A percentile compares a stretch with the other conserved stretches of the same genome.
Conservation (phyloP, 2,113 vertebrate genomes). For the Deroptyus accipitrinus region DNA sequence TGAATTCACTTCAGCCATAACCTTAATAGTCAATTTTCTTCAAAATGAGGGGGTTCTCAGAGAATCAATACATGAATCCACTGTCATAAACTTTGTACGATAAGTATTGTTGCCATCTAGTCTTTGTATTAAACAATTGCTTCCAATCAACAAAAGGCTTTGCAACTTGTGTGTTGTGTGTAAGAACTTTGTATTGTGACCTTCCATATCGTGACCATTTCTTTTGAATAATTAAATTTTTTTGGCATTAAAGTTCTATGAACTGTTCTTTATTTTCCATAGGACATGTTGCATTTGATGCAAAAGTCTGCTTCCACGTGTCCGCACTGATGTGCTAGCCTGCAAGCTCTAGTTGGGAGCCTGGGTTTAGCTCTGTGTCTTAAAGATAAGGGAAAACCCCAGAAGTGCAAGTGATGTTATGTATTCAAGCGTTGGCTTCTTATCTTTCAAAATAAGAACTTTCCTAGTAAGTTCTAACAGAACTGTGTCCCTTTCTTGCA, state of each 20-base stretch:
- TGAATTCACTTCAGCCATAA: neutral
- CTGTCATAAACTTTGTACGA: constrained; percentile 20
- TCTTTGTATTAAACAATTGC: constrained; percentile 41
- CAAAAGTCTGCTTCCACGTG: neutral
- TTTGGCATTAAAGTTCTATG: constrained; percentile 57
- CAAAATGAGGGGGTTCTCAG: constrained; percentile 21
- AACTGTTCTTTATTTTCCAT: constrained; percentile 39
- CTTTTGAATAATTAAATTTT: constrained; percentile 67
- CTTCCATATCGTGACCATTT: neutral
- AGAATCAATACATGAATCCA: neutral
- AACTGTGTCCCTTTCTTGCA: neutral
- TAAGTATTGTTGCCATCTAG: neutral
- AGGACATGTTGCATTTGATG: neutral
- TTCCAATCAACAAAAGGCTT: constrained; percentile 35
- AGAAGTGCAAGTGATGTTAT: neutral
- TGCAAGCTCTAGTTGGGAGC: neutral
- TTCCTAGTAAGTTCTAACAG: neutral
- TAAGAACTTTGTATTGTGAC: constrained; percentile 52
- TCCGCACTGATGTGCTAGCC: neutral
- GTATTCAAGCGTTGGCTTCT: neutral
- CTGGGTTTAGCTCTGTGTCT: neutral
- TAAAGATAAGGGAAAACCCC: neutral
- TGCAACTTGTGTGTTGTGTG: constrained; percentile 50
- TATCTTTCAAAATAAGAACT: neutral
- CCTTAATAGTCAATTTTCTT: constrained; percentile 26